Evolutionary conservation across 2,113 vertebrate species (phyloP), one percentile per base, ranked within the genome.

Genomic region (Toxostoma redivivum): DNA sequence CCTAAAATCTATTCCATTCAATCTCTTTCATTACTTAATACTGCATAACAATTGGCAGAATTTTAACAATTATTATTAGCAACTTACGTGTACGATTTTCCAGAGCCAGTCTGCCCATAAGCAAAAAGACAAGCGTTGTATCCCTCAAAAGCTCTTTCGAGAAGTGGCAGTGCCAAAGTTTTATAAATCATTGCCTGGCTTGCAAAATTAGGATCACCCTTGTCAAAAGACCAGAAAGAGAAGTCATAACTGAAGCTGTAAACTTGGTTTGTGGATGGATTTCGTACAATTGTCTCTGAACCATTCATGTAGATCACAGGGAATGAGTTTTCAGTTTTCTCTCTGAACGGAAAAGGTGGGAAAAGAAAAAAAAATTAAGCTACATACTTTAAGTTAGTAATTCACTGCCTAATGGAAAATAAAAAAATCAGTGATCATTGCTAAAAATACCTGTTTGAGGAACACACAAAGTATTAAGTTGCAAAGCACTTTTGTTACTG

Each of bases 21-120:
- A 67, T 24, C 19, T 66, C 15, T 62, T 37, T 57, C 7, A 21
- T 50, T 4, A 42, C n/a, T 86, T 58, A 9, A 58, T 4, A 22
- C 3, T 57, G 22, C 27, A 25, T 18, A 94, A 78, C 10, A 86
- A 56, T 11, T 21, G 18, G 18, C 8, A 70, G 38, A 87, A 83
- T 9, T 60, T 45, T 18, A 37, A 8, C 25, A 53, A n/a, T 25
- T 51, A 44, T 22, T 31, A 9, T 50, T 50, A 45, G 27, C 30
- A 82, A 93, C 99, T 98, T 95, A 99, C 99, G 99, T 99, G 90
- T 99, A 99, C 0, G 99, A 99, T 93, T 99, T 99, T 76, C 99
- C 99, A 76, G 99, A 99, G 53, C 99, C 99, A 5, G 99, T 99
- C 96, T 99, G 99, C 4, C 99, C 99, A 11, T 99, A 99, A 30